Percentiles rank a stretch among this genome's conserved stretches.
Evolutionary conservation across 2,888 invertebrate genomes (phyloP).

Genomic region (Ichneumoninae sp.): DNA sequence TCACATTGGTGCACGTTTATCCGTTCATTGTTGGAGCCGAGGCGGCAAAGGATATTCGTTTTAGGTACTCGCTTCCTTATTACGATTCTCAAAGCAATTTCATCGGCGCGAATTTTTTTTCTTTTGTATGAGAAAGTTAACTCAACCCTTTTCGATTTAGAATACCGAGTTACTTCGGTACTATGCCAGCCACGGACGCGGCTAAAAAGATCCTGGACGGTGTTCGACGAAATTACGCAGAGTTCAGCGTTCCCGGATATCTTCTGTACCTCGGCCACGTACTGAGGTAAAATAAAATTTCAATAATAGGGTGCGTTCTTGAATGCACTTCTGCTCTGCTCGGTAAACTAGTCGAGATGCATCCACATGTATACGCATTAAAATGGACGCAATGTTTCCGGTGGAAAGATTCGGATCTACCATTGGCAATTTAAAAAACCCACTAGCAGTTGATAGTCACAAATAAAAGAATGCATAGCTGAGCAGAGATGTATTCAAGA

Average conservation of each 20-base stretch:
- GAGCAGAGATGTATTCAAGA: too few species aligned
- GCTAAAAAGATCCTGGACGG: conserved; percentile 87
- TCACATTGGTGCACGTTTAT: conserved; percentile 87
- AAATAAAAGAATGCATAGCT: too few species aligned
- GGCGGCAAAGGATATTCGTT: conserved; percentile 85
- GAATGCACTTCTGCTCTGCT: too few species aligned
- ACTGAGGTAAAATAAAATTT: conserved; percentile 80
- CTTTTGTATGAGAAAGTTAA: neutral
- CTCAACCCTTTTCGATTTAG: conserved; percentile 80
- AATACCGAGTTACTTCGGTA: conserved; percentile 89
- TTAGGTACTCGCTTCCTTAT: conserved; percentile 83
- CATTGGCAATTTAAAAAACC: too few species aligned
- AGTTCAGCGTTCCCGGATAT: conserved; percentile 88
- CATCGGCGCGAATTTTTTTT: neutral
- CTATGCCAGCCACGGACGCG: conserved; percentile 86
- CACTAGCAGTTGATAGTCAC: too few species aligned
- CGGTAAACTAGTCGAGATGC: too few species aligned
- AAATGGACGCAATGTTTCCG: too few species aligned
- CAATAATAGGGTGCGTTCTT: neutral
- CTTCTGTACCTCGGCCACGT: conserved; percentile 86
- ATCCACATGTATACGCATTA: too few species aligned
- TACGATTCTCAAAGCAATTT: neutral
- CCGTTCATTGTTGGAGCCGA: conserved; percentile 87
- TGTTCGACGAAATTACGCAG: conserved; percentile 87
- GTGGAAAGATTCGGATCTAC: too few species aligned